A percentile compares a stretch with the other conserved stretches of the same genome.
Evolutionary conservation across 2,797 vertebrate genomes (phyloP).

Genomic region (Sphenopsis melanotis): DNA sequence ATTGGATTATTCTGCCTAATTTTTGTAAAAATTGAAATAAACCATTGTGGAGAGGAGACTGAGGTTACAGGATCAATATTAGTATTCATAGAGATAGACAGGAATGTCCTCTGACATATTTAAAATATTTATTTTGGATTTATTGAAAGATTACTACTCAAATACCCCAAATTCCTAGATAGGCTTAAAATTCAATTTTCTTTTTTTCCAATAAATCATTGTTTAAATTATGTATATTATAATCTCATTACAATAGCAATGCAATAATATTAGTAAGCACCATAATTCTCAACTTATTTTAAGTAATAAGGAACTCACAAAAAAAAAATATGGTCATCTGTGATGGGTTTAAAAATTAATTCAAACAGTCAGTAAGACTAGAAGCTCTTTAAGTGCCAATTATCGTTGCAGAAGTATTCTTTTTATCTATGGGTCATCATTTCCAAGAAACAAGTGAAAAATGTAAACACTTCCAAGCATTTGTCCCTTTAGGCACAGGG

Average conservation of each 20-base stretch:
- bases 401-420: constrained; percentile 17
- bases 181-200: background rate
- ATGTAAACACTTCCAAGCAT: constrained; percentile 52
- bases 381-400: constrained; percentile 4
- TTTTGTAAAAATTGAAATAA: background rate
- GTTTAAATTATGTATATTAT: background rate
- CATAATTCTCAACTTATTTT: background rate
- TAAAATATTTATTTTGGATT: background rate
- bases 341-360: background rate
- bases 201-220: background rate
- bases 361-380: background rate
- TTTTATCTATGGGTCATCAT: constrained; percentile 33
- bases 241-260: background rate
- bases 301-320: background rate
- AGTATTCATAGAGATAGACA: background rate
- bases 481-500: constrained; percentile 9
- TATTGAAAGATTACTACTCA: background rate
- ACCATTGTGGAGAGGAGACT: background rate
- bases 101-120: background rate
- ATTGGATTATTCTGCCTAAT: background rate
- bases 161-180: background rate
- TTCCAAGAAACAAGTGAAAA: constrained; percentile 54
- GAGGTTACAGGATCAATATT: background rate
- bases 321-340: background rate
- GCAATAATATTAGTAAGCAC: background rate